Conservation (phyloP, 2,797 vertebrate genomes). For the Sebastes hubbsi region DNA sequence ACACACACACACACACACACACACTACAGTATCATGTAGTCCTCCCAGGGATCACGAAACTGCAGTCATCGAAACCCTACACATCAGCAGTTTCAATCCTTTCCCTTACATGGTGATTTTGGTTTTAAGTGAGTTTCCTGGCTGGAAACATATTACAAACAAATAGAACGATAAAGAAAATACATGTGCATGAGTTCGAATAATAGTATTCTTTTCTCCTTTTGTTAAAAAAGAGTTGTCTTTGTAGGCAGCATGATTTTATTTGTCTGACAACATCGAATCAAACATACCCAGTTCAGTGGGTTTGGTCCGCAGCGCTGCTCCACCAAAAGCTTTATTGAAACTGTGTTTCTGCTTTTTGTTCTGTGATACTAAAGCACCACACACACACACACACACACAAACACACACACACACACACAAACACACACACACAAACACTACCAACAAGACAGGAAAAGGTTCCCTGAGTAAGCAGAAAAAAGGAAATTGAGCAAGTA, state of each 20-base stretch:
- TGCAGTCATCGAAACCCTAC: not conserved
- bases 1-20: not conserved
- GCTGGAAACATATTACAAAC: not conserved
- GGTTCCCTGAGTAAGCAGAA: constrained; percentile 2
- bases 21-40: not conserved
- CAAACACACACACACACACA: not conserved
- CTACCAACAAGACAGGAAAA: not conserved
- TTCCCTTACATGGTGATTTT: not conserved
- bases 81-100: not conserved
- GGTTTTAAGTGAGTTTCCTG: not conserved
- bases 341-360: constrained; percentile 33
- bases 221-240: rapidly evolving
- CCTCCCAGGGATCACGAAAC: not conserved
- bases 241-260: not conserved
- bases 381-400: not conserved
- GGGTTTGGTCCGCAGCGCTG: not conserved
- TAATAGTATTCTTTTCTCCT: not conserved
- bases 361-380: constrained; percentile 20
- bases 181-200: not conserved
- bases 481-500: not conserved
- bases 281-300: constrained; percentile 17
- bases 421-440: not conserved
- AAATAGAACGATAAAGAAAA: not conserved
- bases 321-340: constrained; percentile 34
- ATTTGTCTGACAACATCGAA: constrained; percentile 14